These are phyloP conservation scores for Tachuris rubrigastra DNA, from an alignment of 2,113 vertebrate genomes.

Conservation along the genomic window DNA sequence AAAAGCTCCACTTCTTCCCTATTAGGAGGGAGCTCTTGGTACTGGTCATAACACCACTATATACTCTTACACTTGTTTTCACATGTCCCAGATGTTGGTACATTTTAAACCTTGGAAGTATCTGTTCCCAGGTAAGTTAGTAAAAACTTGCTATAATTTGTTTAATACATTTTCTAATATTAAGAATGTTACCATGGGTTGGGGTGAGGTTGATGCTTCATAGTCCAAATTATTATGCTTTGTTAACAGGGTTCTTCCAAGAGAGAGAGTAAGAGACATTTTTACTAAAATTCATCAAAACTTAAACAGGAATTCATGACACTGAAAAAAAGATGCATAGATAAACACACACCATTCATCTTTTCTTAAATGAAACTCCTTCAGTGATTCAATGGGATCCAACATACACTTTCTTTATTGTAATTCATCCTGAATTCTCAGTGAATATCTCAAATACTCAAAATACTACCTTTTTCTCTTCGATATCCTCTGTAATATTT, in stretches of 20 bases:
- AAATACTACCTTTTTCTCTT: background rate
- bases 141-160: background rate
- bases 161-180: background rate
- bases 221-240: background rate
- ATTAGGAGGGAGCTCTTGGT: background rate
- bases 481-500: background rate
- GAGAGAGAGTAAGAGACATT: background rate
- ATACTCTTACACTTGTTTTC: background rate
- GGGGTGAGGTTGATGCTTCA: background rate
- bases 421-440: background rate
- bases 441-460: background rate
- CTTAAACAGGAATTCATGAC: background rate
- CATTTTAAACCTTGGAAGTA: background rate
- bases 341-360: background rate
- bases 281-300: background rate
- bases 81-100: fast-evolving
- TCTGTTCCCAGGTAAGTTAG: background rate
- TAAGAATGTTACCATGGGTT: background rate
- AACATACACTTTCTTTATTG: background rate
- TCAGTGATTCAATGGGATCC: background rate
- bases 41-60: background rate
- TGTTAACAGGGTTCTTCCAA: background rate
- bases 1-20: background rate
- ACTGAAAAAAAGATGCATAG: background rate
- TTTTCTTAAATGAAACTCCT: background rate